Conservation (phyloP, 2,888 invertebrate genomes). For the Nomada hirtipes region DNA sequence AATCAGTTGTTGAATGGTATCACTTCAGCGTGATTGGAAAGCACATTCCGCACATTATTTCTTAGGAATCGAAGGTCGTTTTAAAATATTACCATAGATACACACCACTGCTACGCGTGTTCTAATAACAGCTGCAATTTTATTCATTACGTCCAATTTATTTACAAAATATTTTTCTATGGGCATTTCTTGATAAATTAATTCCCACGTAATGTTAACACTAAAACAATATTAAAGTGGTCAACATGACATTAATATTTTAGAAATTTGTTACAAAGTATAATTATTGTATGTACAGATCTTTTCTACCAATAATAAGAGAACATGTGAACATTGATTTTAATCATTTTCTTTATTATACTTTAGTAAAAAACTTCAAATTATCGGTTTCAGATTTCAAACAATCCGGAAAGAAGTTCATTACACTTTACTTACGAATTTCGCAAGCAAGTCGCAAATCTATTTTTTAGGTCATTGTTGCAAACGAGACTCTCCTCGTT, state of each 20-base stretch:
- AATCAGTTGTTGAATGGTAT: constrained; percentile 22
- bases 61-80: constrained; percentile 29
- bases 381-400: not conserved
- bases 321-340: too few relatives aligned
- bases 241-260: not conserved
- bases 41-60: constrained; percentile 36
- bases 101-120: not conserved
- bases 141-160: not conserved
- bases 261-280: not conserved
- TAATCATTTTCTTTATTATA: too few relatives aligned
- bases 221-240: not conserved
- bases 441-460: not conserved
- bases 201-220: not conserved
- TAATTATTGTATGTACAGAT: too few relatives aligned
- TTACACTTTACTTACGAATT: not conserved
- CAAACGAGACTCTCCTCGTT: constrained; percentile 61
- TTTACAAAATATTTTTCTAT: not conserved
- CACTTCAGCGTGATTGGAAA: constrained; percentile 33
- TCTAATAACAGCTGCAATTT: not conserved
- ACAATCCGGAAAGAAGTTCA: not conserved
- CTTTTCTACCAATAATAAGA: too few relatives aligned
- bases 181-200: not conserved
- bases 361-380: not conserved
- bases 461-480: constrained; percentile 68
- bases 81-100: not conserved